Percentiles rank a stretch among this genome's conserved stretches.
These are phyloP conservation scores for Lacerta viridis DNA, from an alignment of 2,797 vertebrate genomes.

Conservation along the genomic window DNA sequence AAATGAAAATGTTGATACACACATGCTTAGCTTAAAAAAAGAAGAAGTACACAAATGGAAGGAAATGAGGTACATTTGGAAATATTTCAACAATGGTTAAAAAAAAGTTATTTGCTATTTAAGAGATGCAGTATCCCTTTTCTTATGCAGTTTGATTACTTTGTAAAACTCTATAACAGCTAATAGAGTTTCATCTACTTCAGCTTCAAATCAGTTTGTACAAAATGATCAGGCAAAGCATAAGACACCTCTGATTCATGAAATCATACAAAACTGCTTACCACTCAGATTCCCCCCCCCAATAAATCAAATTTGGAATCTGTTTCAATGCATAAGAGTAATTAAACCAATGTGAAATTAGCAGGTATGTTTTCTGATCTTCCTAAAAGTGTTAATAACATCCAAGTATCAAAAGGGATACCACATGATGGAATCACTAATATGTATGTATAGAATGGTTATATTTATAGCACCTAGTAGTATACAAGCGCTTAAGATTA, in stretches of 20 bases:
- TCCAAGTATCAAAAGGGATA: slow-evolving; percentile 75
- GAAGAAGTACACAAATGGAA: slow-evolving; percentile 79
- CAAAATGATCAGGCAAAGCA: slow-evolving; percentile 69
- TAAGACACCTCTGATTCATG: slow-evolving; percentile 60
- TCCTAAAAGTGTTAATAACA: slow-evolving; percentile 54
- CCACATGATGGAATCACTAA: slow-evolving; percentile 68
- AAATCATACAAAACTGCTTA: slow-evolving; percentile 68
- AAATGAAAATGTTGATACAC: slow-evolving; percentile 72
- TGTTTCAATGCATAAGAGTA: slow-evolving; percentile 44
- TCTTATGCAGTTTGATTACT: slow-evolving; percentile 76
- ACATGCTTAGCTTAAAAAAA: slow-evolving; percentile 79
- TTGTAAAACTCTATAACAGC: slow-evolving; percentile 66
- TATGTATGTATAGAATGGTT: slow-evolving; percentile 64
- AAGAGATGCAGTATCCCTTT: slow-evolving; percentile 87
- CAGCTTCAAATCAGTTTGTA: slow-evolving; percentile 72
- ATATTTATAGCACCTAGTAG: slow-evolving; percentile 28
- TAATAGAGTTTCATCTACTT: slow-evolving; percentile 67
- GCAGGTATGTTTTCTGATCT: slow-evolving; percentile 56
- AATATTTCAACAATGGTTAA: slow-evolving; percentile 75
- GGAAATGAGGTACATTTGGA: slow-evolving; percentile 79
- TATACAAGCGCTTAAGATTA: slow-evolving; percentile 33
- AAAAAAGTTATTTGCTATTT: slow-evolving; percentile 76
- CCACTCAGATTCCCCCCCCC: slow-evolving; percentile 46
- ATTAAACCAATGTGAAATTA: slow-evolving; percentile 58
- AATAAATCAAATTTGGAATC: slow-evolving; percentile 65